Evolutionary conservation across 2,797 vertebrate genomes (phyloP).

Genomic region (Melanotaenia pygmaea): DNA sequence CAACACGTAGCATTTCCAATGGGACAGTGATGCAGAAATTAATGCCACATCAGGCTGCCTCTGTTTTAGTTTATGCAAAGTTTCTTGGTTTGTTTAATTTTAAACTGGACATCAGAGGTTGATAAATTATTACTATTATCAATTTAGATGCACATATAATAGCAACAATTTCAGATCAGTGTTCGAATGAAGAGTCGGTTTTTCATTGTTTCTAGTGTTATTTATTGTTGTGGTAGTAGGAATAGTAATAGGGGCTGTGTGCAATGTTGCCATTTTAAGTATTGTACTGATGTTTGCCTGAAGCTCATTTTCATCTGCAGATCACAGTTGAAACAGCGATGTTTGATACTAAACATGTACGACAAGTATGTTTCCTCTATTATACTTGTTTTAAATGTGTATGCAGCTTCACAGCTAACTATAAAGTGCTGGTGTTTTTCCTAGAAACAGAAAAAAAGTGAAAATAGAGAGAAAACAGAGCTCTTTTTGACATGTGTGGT

Average conservation of each 20-base stretch:
- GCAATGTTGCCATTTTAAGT: constrained; percentile 28
- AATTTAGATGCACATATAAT: constrained; percentile 18
- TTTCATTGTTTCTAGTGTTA: constrained; percentile 14
- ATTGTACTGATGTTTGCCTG: constrained; percentile 18
- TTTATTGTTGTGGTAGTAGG: constrained; percentile 12
- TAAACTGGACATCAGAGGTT: constrained; percentile 3
- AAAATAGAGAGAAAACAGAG: neutral
- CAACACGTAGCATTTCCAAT: constrained; percentile 33
- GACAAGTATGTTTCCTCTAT: neutral
- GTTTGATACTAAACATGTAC: constrained; percentile 1
- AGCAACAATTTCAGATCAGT: constrained; percentile 18
- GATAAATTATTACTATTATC: constrained; percentile 1
- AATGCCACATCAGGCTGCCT: constrained; percentile 11
- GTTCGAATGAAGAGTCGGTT: constrained; percentile 1
- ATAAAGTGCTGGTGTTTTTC: constrained; percentile 20
- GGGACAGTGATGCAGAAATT: constrained; percentile 9
- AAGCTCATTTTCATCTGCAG: constrained; percentile 25
- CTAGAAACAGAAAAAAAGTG: constrained; percentile 3
- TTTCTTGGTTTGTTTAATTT: neutral
- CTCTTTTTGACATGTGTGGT: constrained; percentile 15
- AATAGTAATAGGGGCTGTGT: constrained; percentile 28
- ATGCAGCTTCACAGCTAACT: constrained; percentile 24
- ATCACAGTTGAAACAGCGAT: constrained; percentile 2
- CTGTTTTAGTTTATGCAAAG: constrained; percentile 27
- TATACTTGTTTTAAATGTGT: constrained; percentile 14